Evolutionary conservation across 2,113 vertebrate species (phyloP).

Genomic region (Chascanopsetta lugubris): DNA sequence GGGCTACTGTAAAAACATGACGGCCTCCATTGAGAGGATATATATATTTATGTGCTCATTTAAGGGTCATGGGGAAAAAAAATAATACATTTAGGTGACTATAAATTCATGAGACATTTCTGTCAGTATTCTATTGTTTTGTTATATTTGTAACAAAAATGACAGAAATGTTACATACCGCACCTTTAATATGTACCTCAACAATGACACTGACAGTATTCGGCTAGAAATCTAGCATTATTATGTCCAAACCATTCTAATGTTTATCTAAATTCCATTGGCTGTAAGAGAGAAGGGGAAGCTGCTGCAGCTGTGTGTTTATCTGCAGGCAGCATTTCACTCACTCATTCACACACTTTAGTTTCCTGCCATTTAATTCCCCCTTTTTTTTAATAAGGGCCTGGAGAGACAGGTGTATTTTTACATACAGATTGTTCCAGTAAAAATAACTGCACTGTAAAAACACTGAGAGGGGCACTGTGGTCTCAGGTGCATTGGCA

Average conservation of each 20-base stretch:
- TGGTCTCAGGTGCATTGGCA: not conserved
- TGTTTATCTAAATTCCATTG: not conserved
- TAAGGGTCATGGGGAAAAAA: no score
- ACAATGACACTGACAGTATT: no score
- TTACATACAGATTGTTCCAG: not conserved
- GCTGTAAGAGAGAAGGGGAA: not conserved
- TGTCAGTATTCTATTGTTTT: no score
- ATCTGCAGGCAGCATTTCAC: not conserved
- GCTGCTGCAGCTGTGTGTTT: not conserved
- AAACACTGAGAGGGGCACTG: not conserved
- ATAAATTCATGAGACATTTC: no score
- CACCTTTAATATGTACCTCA: no score
- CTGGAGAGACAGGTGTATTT: conserved; percentile 17
- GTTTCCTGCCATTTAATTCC: conserved; percentile 10
- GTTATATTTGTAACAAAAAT: no score
- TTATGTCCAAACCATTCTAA: not conserved
- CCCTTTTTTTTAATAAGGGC: not conserved
- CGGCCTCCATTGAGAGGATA: no score
- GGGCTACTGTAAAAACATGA: no score
- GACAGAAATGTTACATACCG: no score
- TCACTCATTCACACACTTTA: conserved; percentile 5
- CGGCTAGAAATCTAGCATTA: no score
- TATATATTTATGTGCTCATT: no score
- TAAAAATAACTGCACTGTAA: not conserved
- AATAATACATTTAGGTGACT: no score